Conservation (phyloP, 2,113 vertebrate genomes). For the Tichodroma muraria region DNA sequence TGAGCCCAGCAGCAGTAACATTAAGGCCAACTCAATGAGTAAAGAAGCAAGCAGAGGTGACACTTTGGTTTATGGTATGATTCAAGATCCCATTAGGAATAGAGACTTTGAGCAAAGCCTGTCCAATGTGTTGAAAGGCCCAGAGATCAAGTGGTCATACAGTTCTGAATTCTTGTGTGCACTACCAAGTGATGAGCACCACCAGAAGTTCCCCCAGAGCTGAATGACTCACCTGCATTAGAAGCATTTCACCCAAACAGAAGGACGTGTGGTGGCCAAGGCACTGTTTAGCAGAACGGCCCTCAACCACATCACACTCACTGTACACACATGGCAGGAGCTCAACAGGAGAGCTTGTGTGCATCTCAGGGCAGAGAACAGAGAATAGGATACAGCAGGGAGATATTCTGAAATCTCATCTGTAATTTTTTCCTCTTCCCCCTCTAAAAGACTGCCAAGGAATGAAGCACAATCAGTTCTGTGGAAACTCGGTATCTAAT, state of each 20-base stretch:
- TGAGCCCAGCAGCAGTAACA: not conserved
- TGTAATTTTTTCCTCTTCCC: not conserved
- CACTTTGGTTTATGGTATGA: not conserved
- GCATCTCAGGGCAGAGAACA: not conserved
- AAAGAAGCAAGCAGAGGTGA: not conserved
- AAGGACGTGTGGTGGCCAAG: not conserved
- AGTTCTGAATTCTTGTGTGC: not conserved
- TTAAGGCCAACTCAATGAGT: not conserved
- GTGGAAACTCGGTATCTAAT: not conserved
- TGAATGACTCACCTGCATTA: not conserved
- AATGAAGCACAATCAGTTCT: not conserved
- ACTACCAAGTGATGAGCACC: not conserved
- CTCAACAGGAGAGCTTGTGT: not conserved
- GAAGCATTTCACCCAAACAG: not conserved
- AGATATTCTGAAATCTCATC: not conserved
- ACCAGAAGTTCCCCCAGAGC: not conserved
- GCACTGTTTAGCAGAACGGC: not conserved
- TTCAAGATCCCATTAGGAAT: not conserved
- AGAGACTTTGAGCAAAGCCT: not conserved
- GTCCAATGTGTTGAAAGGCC: not conserved
- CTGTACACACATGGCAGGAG: accelerated
- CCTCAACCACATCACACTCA: not conserved
- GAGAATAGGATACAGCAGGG: not conserved
- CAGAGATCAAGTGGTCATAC: not conserved
- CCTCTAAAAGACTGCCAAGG: not conserved